Evolutionary conservation across 2,113 vertebrate genomes (phyloP), one percentile per base, ranked within the genome.

Genomic region (Sakesphorus luctuosus): DNA sequence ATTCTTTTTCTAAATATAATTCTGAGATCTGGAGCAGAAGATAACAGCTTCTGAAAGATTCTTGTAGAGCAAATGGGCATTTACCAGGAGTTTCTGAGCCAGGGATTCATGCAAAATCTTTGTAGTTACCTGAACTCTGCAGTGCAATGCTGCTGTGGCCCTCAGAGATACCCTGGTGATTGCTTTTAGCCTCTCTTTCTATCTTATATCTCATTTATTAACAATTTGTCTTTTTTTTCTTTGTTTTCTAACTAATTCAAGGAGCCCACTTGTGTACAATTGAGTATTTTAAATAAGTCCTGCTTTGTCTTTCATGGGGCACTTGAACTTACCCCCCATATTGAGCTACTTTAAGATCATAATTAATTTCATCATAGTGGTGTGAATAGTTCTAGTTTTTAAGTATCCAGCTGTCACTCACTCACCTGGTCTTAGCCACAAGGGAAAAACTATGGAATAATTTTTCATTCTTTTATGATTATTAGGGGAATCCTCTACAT

Each of bases 401-500:
- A 84, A 79, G 49, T 53, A 61, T 56, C 52, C 61, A 69, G 19
- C 53, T 89, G 44, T 50, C n/a, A 24, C 47, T 90, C n/a, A 65
- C 31, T 93, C 52, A 76, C n/a, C 16, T 59, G 8, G 9, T 71
- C 21, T 69, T 73, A 85, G 53, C 8, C 52, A 24, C 0, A 0
- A 87, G 19, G 38, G 52, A 6, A 56, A 84, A 89, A 26, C 0
- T 17, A 31, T 58, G 38, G 19, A 69, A 65, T 93, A 69, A 94
- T 47, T 46, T 75, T 53, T 93, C 20, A 43, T 93, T 75, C 65
- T 89, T 36, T 87, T 44, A 3, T 83, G 66, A 44, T 86, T 94
- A 44, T 55, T 83, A 98, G 98, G 87, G 98, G 97, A 87, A 69
- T 98, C 66, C 75, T 98, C 87, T 65, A 88, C 91, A 78, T 97